Evolutionary conservation across 1,140 invertebrate species (phyloP), one percentile per base, ranked within the genome.

Genomic region (Drepana arcuata): DNA sequence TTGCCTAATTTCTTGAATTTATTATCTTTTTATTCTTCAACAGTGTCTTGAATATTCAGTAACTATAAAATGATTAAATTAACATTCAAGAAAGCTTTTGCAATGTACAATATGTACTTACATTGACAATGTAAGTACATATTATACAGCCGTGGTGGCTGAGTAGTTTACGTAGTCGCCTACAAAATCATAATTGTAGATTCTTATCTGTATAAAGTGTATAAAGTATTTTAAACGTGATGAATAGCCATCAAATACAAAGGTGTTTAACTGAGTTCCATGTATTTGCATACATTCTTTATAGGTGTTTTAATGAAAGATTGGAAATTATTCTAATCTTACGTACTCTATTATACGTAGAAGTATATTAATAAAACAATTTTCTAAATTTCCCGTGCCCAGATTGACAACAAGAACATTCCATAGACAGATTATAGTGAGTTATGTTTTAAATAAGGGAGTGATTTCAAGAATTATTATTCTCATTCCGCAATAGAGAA

Each of bases 401-500:
- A 5, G 9, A 21, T 21, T 21, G 4, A 21, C 4, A 21, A 5
- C 18, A 5, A 21, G 4, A 21, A 21, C 4, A 21, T 5, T 21
- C 9, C 9, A 5, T 5, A 21, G 18, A 5, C 6, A 34, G 16
- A 23, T 35, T 35, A 23, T 24, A 41, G n/a, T 14, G 37, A 48
- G 32, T 27, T 32, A 39, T 16, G 21, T 16, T 34, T 42, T 42
- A 40, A 63, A 67, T 66, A 65, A 60, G 60, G 54, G 71, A 71
- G 62, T 69, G 62, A 74, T 69, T 74, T 66, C 59, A 59, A 60
- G 62, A 78, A 71, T 74, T 73, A 73, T 73, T 69, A 78, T 73
- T 67, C 69, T 63, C 70, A 73, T 74, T 75, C 61, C 59, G 66
- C 62, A 67, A 73, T 74, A 71, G 61, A 61, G 64, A 78, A 78